Conservation (phyloP, 2,797 vertebrate genomes). For the Miichthys miiuy region DNA sequence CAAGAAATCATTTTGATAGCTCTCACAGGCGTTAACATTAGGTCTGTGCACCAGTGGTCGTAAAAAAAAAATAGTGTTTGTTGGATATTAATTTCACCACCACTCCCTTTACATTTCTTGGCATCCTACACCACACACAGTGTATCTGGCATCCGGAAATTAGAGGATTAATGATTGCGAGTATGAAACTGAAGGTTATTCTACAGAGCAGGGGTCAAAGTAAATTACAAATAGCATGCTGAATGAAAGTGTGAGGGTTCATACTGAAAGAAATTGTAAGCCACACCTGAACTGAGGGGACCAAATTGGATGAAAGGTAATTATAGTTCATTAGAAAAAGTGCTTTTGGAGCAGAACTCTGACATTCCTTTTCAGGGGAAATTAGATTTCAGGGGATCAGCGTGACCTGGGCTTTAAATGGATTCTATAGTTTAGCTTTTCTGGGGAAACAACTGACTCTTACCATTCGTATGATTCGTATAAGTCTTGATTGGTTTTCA, state of each 20-base stretch:
- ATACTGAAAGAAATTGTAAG: slow-evolving; percentile 54
- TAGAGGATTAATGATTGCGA: slow-evolving; percentile 50
- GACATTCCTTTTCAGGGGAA: slow-evolving; percentile 51
- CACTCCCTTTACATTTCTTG: slow-evolving; percentile 10
- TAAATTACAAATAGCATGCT: slow-evolving; percentile 55
- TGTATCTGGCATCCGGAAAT: slow-evolving; percentile 20
- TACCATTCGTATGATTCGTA: background rate
- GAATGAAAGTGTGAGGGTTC: slow-evolving; percentile 53
- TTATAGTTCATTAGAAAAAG: slow-evolving; percentile 73
- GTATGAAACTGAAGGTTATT: slow-evolving; percentile 63
- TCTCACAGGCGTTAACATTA: slow-evolving; percentile 1
- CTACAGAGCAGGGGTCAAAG: slow-evolving; percentile 58
- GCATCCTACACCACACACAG: slow-evolving; percentile 14
- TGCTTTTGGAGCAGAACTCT: slow-evolving; percentile 67
- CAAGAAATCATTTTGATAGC: slow-evolving; percentile 27
- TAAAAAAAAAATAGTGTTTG: slow-evolving; percentile 19
- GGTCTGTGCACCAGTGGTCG: slow-evolving; percentile 8
- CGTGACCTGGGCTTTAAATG: slow-evolving; percentile 59
- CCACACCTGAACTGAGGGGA: slow-evolving; percentile 60
- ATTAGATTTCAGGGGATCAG: slow-evolving; percentile 64
- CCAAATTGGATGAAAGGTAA: slow-evolving; percentile 68
- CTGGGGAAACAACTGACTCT: slow-evolving; percentile 10
- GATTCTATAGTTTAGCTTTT: slow-evolving; percentile 42
- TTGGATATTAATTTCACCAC: slow-evolving; percentile 27
- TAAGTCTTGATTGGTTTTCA: slow-evolving; percentile 15